Percentiles rank a stretch among this genome's conserved stretches.
phyloP scores from a whole-genome alignment of 2,888 invertebrate genomes.

The Erynnis tages region DNA sequence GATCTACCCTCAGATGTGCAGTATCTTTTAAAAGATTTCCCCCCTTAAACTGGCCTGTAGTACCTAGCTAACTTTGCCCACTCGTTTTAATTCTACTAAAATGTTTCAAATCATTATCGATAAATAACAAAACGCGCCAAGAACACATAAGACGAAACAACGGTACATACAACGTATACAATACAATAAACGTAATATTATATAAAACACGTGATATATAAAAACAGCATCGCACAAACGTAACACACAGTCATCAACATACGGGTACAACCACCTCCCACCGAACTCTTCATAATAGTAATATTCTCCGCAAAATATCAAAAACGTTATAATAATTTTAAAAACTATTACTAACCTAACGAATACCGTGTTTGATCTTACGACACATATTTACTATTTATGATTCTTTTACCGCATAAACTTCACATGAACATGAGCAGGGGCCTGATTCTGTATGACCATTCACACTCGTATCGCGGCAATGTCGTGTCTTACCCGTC shows the following conservation, averaged over 20 bases:
- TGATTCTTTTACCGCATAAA: too few relatives aligned
- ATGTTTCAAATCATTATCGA: conserved; percentile 9
- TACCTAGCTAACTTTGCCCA: too few relatives aligned
- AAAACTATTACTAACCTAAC: background rate
- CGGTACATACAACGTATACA: conserved; percentile 7
- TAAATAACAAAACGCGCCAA: conserved; percentile 4
- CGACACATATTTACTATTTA: too few relatives aligned
- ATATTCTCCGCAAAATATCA: conserved; percentile 8
- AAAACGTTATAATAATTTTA: conserved; percentile 16
- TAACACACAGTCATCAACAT: conserved; percentile 23
- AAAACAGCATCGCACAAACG: conserved; percentile 17
- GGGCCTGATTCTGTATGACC: too few relatives aligned
- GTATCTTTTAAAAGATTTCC: too few relatives aligned
- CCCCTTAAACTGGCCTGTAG: too few relatives aligned
- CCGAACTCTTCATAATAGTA: conserved; percentile 2
- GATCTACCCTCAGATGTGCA: too few relatives aligned
- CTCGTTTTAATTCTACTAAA: too few relatives aligned
- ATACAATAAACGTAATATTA: background rate
- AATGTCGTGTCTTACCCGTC: too few relatives aligned
- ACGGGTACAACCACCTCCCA: conserved; percentile 15
- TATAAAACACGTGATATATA: conserved; percentile 10
- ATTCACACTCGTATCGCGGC: too few relatives aligned
- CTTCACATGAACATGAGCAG: too few relatives aligned
- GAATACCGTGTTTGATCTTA: too few relatives aligned
- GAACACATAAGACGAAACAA: conserved; percentile 18